Evolutionary conservation across 2,888 invertebrate species (phyloP), one percentile per base, ranked within the genome.

Genomic region (Dryomyza anilis): DNA sequence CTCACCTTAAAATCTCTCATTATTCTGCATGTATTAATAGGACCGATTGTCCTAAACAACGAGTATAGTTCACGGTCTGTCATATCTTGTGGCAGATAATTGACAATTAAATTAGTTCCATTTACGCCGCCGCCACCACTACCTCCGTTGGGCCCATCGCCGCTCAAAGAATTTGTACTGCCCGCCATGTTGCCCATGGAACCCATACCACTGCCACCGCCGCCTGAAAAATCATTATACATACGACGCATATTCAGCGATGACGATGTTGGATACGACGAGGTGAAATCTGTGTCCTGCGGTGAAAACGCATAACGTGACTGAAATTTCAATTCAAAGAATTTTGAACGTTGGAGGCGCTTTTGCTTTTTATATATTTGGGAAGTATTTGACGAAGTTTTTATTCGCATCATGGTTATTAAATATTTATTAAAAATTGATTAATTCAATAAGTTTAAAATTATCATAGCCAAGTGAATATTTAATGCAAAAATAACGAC

Each of bases 61-160:
- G 91, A 90, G 80, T 91, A 92, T 64, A 96, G 87, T 78, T 96
- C 95, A 79, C 93, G 91, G 82, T 96, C 96, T 2, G 93, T 93
- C 87, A 96, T 92, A 76, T 91, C 92, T 85, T 96, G 96, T 30
- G 97, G 96, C 76, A 97, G 87, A 84, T 96, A 97, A 86, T 97
- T 97, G 78, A 97, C 92, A 73, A 97, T 97, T 74, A 97, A 87
- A 85, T 96, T 96, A 65, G 94, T 94, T 74, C 86, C 86, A 72
- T 76, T 79, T 33, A 71, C 65, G 59, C 72, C 70, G 21, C 67
- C 68, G 19, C 67, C 69, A 14, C 71, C 71, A 64, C 72, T 71
- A 10, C 69, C 46, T 66, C 78, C 74, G 63, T 74, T 78, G 19
- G 71, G 70, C 66, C 78, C 78, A 61, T 75, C 69, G 52, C 73